These are phyloP conservation scores for Xestobium rufovillosum DNA, from an alignment of 2,888 invertebrate species.

Conservation along the genomic window DNA sequence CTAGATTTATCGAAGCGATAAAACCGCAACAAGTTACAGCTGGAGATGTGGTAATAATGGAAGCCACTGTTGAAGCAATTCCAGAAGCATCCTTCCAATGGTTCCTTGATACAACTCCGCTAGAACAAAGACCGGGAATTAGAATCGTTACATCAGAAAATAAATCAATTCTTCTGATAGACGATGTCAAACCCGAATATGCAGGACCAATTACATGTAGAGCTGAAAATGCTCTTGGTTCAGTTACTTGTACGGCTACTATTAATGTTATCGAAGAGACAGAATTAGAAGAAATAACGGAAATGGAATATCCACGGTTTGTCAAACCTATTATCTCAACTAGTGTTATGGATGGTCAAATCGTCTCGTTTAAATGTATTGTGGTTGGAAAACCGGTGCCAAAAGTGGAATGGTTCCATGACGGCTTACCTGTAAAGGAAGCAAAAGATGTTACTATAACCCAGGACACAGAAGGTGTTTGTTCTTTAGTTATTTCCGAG, in stretches of 20 bases:
- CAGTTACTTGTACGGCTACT: slow-evolving; percentile 77
- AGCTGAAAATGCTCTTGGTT: slow-evolving; percentile 85
- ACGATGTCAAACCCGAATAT: slow-evolving; percentile 60
- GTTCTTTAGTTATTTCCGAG: slow-evolving; percentile 74
- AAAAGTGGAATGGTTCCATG: slow-evolving; percentile 72
- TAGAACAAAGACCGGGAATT: slow-evolving; percentile 61
- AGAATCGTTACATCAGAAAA: slow-evolving; percentile 69
- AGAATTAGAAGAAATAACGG: slow-evolving; percentile 51
- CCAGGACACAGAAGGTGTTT: slow-evolving; percentile 70
- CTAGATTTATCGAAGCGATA: slow-evolving; percentile 64
- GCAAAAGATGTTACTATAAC: slow-evolving; percentile 69
- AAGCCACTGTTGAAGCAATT: slow-evolving; percentile 66
- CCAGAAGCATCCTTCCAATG: slow-evolving; percentile 82
- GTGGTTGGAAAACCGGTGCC: slow-evolving; percentile 74
- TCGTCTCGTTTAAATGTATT: slow-evolving; percentile 64
- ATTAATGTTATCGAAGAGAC: slow-evolving; percentile 54
- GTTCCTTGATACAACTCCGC: slow-evolving; percentile 69
- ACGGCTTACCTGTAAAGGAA: slow-evolving; percentile 61
- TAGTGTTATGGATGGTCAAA: slow-evolving; percentile 85
- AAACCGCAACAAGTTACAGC: slow-evolving; percentile 60
- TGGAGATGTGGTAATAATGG: slow-evolving; percentile 72
- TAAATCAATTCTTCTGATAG: slow-evolving; percentile 70
- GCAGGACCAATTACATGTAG: slow-evolving; percentile 76
- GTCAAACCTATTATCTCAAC: slow-evolving; percentile 63
- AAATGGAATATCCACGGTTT: slow-evolving; percentile 68